Conservation (phyloP, 2,888 invertebrate genomes). For the Zele albiditarsus region DNA sequence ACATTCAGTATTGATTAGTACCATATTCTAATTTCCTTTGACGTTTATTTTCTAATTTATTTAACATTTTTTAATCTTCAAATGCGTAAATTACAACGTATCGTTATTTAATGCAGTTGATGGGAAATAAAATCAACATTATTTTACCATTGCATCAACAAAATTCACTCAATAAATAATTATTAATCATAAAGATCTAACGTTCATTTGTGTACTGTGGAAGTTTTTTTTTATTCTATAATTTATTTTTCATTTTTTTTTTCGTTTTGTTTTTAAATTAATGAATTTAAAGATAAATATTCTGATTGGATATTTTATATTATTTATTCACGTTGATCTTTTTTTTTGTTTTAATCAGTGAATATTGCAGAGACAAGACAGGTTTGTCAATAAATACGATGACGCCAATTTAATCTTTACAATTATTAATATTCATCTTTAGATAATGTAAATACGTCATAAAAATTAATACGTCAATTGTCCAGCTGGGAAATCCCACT, state of each 20-base stretch:
- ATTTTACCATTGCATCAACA: too few relatives aligned
- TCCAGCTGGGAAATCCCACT: background rate
- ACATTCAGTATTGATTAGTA: background rate
- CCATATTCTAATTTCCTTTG: constrained; percentile 1
- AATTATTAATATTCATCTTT: background rate
- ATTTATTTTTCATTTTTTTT: too few relatives aligned
- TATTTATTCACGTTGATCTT: too few relatives aligned
- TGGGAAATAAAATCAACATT: too few relatives aligned
- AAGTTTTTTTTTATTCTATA: too few relatives aligned
- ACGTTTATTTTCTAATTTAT: background rate
- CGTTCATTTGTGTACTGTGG: too few relatives aligned
- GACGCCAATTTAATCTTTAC: background rate
- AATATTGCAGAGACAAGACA: background rate
- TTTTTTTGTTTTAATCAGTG: background rate
- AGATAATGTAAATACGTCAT: background rate
- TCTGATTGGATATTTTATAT: too few relatives aligned
- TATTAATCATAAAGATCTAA: too few relatives aligned
- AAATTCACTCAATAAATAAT: too few relatives aligned
- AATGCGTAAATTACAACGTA: background rate
- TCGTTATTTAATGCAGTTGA: too few relatives aligned
- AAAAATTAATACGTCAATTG: background rate
- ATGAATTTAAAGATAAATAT: too few relatives aligned
- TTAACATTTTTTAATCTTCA: background rate
- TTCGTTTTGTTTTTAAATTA: too few relatives aligned
- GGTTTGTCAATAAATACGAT: background rate